Base-by-base conservation (phyloP, 2,113 vertebrate species). In the Craseonycteris thonglongyai region DNA sequence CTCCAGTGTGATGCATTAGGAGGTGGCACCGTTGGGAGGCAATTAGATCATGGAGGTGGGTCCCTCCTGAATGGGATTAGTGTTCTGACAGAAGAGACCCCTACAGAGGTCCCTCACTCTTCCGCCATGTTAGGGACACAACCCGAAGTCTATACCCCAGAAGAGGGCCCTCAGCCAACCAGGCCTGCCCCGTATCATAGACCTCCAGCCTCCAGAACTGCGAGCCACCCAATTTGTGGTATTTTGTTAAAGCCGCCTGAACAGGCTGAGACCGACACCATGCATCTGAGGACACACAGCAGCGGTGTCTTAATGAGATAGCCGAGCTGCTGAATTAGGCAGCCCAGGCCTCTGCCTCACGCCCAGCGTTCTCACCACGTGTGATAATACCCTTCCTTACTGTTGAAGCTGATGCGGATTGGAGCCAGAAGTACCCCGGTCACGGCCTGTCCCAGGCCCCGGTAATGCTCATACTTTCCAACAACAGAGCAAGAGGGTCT, bases 61-160 rank as follows among this genome's bases (percentile, higher is more conserved):
- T 35, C 4, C 24, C 10, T 47, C 14, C 0, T 9, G 3, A 26
- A 56, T 19, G 26, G 47, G 30, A 38, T 65, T 22, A 35, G 18
- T 56, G 56, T 35, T 47, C 66, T 71, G 28, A 19, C 6, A 35
- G 26, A 68, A 21, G n/a, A 26, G 65, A 59, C 3, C 1, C 11
- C 15, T n/a, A 15, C 45, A 65, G 58, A 40, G 28, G 45, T 19
- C 40, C n/a, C 42, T 54, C 30, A 33, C 38, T n/a, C 6, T 51
- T 40, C 42, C 6, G 0, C 26, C 47, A 4, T 2, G 6, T 2
- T 16, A 54, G 38, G 38, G 21, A 72, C 54, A 7, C 1, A 7
- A 7, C 13, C 35, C 35, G 59, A 56, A 66, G 40, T 8, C n/a
- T 68, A 24, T 45, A 8, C 16, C 45, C 9, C 21, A 11, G 19